phyloP scores from a whole-genome alignment of 2,888 invertebrate species.

The Drosophila formosana region DNA sequence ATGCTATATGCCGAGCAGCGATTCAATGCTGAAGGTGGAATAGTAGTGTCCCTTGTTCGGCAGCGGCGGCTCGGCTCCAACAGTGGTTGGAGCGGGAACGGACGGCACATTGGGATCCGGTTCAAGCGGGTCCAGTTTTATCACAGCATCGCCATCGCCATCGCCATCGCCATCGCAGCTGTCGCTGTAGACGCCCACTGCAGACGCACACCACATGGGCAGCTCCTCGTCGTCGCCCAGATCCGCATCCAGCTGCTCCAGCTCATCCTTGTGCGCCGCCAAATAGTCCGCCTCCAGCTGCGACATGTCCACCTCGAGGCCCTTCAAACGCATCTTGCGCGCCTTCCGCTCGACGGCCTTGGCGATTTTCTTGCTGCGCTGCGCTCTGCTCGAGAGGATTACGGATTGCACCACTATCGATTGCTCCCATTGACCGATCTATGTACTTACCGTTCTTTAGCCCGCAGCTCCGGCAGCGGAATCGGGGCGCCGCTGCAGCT shows the following conservation, averaged over 20 bases:
- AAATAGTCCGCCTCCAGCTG: slow-evolving; percentile 93
- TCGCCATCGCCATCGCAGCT: slow-evolving; percentile 27
- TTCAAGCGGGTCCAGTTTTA: slow-evolving; percentile 83
- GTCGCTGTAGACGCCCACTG: no score
- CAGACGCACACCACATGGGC: slow-evolving; percentile 91
- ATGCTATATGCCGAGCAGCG: slow-evolving; percentile 87
- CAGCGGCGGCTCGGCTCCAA: not conserved
- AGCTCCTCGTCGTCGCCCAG: slow-evolving; percentile 87
- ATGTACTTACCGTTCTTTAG: slow-evolving; percentile 89
- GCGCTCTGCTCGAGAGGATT: slow-evolving; percentile 86
- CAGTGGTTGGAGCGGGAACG: not conserved
- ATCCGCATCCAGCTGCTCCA: slow-evolving; percentile 67
- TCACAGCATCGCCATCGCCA: slow-evolving; percentile 54
- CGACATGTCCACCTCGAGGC: slow-evolving; percentile 93
- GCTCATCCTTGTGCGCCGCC: slow-evolving; percentile 82
- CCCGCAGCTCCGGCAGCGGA: slow-evolving; percentile 92
- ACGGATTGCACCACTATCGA: not conserved
- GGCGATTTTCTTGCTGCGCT: slow-evolving; percentile 93
- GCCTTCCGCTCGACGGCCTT: slow-evolving; percentile 96
- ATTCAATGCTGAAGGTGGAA: slow-evolving; percentile 93
- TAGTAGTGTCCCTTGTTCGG: slow-evolving; percentile 78
- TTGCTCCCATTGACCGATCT: not conserved
- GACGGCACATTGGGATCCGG: slow-evolving; percentile 13
- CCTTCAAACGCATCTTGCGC: slow-evolving; percentile 94
- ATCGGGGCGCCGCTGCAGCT: slow-evolving; percentile 98